Base-by-base conservation (phyloP, 1,140 invertebrate genomes). In the Achroia grisella region DNA sequence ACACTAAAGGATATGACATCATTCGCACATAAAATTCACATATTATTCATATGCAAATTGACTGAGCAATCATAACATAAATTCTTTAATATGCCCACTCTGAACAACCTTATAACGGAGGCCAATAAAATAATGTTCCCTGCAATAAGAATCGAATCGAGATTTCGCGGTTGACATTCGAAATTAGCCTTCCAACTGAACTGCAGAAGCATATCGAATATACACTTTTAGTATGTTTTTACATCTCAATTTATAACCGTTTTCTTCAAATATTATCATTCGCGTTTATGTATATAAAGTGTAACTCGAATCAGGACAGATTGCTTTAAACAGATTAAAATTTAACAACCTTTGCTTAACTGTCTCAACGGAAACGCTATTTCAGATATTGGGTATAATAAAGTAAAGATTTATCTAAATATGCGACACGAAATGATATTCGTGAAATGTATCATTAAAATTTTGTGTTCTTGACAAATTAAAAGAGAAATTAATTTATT, bases 11-110 rank as follows among this genome's bases (percentile, higher is more conserved):
- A 60, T 52, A 60, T 71, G 66, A 65, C 60, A 64, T 67, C 60
- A 63, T 63, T 61, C 37, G 48, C 51, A 56, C 58, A 66, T 71
- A 75, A 75, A 75, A 62, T 66, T 61, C 58, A 48, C 54, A 66
- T 58, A 71, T 71, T 71, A 71, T 71, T 71, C 57, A 65, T 56
- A 72, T 70, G 65, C 62, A 69, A 74, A 74, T 71, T 71, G 68
- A 49, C 36, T 67, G 61, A 63, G 62, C 62, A 69, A 69, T 69
- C 67, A 71, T 69, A 74, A 65, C 58, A 62, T 64, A 64, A 69
- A 59, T 54, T 60, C 48, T 71, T 65, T 70, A 64, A 71, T 64
- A 57, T 63, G 52, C 59, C 52, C 55, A 58, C 55, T 59, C 35
- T 43, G 47, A 43, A 45, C 45, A 39, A 43, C 41, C 47, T 37